A percentile compares a stretch with the other conserved stretches of the same genome.
These are phyloP conservation scores for Probosciger aterrimus DNA, from an alignment of 2,113 vertebrate genomes.

Conservation along the genomic window DNA sequence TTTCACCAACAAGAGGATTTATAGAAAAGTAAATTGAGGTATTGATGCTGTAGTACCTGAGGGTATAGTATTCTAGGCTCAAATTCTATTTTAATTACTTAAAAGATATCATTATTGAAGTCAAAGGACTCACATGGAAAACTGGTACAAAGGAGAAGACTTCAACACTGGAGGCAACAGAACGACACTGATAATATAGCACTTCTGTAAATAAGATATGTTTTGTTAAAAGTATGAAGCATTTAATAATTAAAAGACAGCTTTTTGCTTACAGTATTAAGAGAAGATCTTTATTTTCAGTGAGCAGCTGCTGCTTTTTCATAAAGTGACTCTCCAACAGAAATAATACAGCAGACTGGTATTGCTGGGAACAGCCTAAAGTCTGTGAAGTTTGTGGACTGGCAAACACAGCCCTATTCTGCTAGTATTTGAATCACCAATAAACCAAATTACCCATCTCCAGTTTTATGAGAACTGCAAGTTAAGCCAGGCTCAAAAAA, in stretches of 20 bases:
- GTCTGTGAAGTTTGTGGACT: constrained; percentile 36
- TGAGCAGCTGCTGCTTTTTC: constrained; percentile 63
- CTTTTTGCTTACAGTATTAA: constrained; percentile 49
- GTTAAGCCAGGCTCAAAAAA: constrained; percentile 16
- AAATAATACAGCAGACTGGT: constrained; percentile 19
- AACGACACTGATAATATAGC: not conserved
- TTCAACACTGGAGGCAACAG: not conserved
- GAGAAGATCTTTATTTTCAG: constrained; percentile 43
- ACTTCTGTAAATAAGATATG: not conserved
- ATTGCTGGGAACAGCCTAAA: not conserved
- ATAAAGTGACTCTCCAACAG: not conserved
- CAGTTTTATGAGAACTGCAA: constrained; percentile 46
- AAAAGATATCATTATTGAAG: not conserved
- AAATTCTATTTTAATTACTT: not conserved
- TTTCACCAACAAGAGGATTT: not conserved
- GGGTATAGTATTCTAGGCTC: not conserved
- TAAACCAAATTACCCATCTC: constrained; percentile 61
- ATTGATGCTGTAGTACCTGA: not conserved
- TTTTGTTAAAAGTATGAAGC: not conserved
- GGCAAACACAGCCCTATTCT: constrained; percentile 35
- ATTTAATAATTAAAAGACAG: constrained; percentile 39
- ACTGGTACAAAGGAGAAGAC: not conserved
- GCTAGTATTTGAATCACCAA: constrained; percentile 27
- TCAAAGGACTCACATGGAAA: not conserved
- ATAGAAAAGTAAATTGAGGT: accelerated